Conservation (phyloP, 2,888 invertebrate species). For the Muschampia plurimacula region DNA sequence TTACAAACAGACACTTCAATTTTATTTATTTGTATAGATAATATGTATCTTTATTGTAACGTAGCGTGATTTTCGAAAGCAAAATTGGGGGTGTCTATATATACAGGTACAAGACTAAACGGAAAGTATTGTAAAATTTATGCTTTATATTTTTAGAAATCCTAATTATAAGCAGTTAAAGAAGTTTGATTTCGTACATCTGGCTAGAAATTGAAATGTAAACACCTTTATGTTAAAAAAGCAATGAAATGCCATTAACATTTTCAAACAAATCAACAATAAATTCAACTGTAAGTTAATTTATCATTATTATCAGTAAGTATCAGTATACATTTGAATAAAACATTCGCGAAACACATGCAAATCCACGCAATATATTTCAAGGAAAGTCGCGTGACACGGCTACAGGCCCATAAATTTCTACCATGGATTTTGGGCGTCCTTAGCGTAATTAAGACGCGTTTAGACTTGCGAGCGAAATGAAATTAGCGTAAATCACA, state of each 20-base stretch:
- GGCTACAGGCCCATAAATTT: constrained; percentile 49
- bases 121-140: no score
- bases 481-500: constrained; percentile 84
- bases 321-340: constrained; percentile 36
- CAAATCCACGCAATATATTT: constrained; percentile 37
- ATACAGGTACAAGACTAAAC: no score
- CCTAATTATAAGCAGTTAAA: no score
- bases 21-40: no score
- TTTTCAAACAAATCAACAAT: constrained; percentile 13
- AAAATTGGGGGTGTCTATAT: no score
- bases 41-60: no score
- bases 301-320: constrained; percentile 26
- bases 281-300: constrained; percentile 29
- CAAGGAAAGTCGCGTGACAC: constrained; percentile 38
- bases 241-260: background rate
- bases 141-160: no score
- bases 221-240: background rate
- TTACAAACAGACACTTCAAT: no score
- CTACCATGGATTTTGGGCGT: constrained; percentile 51
- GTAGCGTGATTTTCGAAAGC: no score
- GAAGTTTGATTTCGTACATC: no score
- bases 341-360: constrained; percentile 33
- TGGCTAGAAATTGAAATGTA: background rate
- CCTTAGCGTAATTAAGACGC: constrained; percentile 74
- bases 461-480: constrained; percentile 70